These are phyloP conservation scores for Idaea dimidiata DNA, from an alignment of 2,888 invertebrate species.

Conservation along the genomic window DNA sequence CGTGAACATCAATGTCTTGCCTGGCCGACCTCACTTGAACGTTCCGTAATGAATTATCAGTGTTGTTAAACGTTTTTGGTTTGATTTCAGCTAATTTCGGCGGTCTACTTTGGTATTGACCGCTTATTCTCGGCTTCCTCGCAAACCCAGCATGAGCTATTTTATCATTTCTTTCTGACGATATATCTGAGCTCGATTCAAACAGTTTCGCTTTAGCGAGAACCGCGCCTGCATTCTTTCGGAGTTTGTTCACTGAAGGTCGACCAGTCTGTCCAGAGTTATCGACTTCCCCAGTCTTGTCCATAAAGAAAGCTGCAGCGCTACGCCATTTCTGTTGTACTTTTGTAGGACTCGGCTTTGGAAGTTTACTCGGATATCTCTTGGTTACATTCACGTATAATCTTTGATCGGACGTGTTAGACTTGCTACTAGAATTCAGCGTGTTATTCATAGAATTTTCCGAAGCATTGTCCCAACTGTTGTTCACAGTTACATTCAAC, in stretches of 20 bases:
- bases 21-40: slow-evolving; percentile 38
- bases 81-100: slow-evolving; percentile 53
- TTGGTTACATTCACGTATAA: slow-evolving; percentile 50
- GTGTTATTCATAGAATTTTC: slow-evolving; percentile 58
- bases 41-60: slow-evolving; percentile 36
- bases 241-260: slow-evolving; percentile 86
- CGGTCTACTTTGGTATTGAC: slow-evolving; percentile 47
- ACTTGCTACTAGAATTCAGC: slow-evolving; percentile 48
- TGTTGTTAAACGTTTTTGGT: slow-evolving; percentile 44
- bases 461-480: slow-evolving; percentile 54
- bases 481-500: slow-evolving; percentile 53
- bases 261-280: slow-evolving; percentile 78
- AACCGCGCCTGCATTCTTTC: slow-evolving; percentile 90
- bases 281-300: slow-evolving; percentile 71
- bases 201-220: slow-evolving; percentile 89
- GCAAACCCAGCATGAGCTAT: slow-evolving; percentile 59
- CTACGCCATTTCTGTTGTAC: slow-evolving; percentile 76
- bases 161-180: slow-evolving; percentile 64
- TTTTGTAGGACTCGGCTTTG: slow-evolving; percentile 48
- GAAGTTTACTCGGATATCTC: slow-evolving; percentile 39
- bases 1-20: slow-evolving; percentile 27
- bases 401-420: slow-evolving; percentile 44
- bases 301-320: slow-evolving; percentile 78
- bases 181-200: slow-evolving; percentile 80
- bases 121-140: slow-evolving; percentile 61